Evolutionary conservation across 2,797 vertebrate genomes (phyloP).

Genomic region (Liasis olivaceus): DNA sequence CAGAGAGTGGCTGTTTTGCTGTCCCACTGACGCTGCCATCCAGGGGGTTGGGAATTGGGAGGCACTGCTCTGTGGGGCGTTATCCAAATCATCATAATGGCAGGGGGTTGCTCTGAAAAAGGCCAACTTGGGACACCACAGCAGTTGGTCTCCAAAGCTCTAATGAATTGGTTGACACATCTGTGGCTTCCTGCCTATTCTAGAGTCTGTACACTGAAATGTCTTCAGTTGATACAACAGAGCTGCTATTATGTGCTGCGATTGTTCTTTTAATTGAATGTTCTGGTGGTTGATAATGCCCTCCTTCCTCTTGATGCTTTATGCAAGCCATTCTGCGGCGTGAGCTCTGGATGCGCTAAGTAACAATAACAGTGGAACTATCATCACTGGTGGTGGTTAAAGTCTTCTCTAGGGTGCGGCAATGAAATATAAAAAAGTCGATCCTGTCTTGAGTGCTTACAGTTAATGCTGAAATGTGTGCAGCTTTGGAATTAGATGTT

Average conservation of each 20-base stretch:
- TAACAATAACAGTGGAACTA: background rate
- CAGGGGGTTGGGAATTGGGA: background rate
- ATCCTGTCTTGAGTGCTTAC: background rate
- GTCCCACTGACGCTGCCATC: background rate
- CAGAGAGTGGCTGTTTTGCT: background rate
- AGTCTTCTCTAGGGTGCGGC: background rate
- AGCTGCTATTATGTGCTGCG: slow-evolving; percentile 24
- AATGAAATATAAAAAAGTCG: background rate
- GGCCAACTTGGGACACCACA: slow-evolving; percentile 1
- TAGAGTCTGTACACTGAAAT: background rate
- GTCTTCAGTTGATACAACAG: background rate
- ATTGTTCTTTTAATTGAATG: slow-evolving; percentile 1
- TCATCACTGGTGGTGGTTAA: background rate
- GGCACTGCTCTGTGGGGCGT: background rate
- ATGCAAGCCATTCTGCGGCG: background rate
- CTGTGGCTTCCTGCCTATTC: background rate
- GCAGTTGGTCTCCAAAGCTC: slow-evolving; percentile 8
- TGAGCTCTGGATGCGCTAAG: background rate
- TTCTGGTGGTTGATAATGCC: background rate
- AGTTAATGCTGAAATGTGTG: background rate
- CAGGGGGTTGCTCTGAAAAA: background rate
- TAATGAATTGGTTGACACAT: background rate
- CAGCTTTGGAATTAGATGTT: background rate
- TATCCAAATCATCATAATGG: background rate
- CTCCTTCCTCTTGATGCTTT: background rate